A percentile compares a stretch with the other conserved stretches of the same genome.
Evolutionary conservation across 2,113 vertebrate genomes (phyloP).

Genomic region (Seriola quinqueradiata): DNA sequence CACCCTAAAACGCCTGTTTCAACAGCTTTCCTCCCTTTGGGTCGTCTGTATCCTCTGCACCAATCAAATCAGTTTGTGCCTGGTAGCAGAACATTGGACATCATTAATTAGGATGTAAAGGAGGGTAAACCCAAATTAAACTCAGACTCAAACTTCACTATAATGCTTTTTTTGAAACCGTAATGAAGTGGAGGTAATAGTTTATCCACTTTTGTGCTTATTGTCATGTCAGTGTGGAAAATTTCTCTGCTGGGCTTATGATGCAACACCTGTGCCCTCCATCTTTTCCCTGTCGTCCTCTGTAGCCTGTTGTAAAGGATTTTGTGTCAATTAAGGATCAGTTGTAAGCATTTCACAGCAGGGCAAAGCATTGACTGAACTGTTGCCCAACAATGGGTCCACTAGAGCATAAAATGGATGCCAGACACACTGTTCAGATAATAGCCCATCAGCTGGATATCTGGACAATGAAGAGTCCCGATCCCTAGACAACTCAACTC

Average conservation of each 20-base stretch:
- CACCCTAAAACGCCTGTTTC: neutral
- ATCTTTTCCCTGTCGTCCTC: conserved; percentile 15
- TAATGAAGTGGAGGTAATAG: neutral
- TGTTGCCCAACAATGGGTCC: conserved; percentile 50
- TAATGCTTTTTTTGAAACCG: neutral
- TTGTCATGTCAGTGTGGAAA: conserved; percentile 4
- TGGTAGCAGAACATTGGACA: conserved; percentile 3
- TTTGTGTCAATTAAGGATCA: conserved; percentile 69
- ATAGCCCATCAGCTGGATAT: conserved; percentile 66
- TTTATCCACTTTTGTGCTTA: conserved; percentile 6
- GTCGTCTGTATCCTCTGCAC: neutral
- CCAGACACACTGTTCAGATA: conserved; percentile 66
- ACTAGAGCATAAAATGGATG: conserved; percentile 62
- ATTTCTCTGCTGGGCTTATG: conserved; percentile 7
- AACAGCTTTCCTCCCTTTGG: neutral
- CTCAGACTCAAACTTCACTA: neutral
- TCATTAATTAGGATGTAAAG: neutral
- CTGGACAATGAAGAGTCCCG: conserved; percentile 52
- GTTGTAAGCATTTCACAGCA: conserved; percentile 61
- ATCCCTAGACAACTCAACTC: conserved; percentile 51
- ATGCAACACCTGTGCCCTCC: neutral
- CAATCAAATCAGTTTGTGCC: neutral
- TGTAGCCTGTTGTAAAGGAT: conserved; percentile 34
- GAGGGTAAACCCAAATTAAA: neutral
- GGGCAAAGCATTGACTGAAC: conserved; percentile 52